Evolutionary conservation across 2,888 invertebrate genomes (phyloP), one percentile per base, ranked within the genome.

Genomic region (Oligia strigilis): DNA sequence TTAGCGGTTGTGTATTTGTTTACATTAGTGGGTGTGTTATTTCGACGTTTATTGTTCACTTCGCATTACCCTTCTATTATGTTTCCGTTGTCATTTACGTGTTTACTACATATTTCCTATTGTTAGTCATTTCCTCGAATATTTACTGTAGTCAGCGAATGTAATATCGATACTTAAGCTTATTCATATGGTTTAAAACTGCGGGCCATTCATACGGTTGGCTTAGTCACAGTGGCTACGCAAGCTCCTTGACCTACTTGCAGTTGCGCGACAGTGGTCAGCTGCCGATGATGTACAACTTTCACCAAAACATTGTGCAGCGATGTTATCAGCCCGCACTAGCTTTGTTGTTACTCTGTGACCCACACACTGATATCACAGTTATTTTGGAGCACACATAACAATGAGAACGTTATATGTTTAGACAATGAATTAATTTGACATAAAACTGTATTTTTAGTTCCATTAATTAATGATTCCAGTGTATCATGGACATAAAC

Each of bases 241-340:
- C 90, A 94, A 92, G 92, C 94, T 94, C 96, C 96, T 96, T 96
- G 96, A 96, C 96, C 95, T 88, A 95, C 92, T 95, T 96, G 90
- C 83, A 88, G 84, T 88, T 89, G 89, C 93, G 94, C 94, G 94
- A 92, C 94, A 93, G 93, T 94, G 94, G 94, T 93, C 95, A 93
- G 91, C 91, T 89, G 91, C 92, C 92, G 88, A 92, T 95, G 95
- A 95, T 95, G 94, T 92, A 92, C 94, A 94, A 96, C 96, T 96
- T 97, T 96, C 96, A 96, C 96, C 96, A 91, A 95, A 95, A 94
- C 92, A 91, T 89, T 91, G 92, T 91, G 90, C 86, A 89, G 91
- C 91, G 90, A 91, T 91, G 75, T 83, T 87, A 89, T 89, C 90
- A 84, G 75, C 60, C 72, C 66, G 75, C 76, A 73, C 78, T 70